phyloP scores from a whole-genome alignment of 2,888 invertebrate species.

The Notocelia uddmanniana region DNA sequence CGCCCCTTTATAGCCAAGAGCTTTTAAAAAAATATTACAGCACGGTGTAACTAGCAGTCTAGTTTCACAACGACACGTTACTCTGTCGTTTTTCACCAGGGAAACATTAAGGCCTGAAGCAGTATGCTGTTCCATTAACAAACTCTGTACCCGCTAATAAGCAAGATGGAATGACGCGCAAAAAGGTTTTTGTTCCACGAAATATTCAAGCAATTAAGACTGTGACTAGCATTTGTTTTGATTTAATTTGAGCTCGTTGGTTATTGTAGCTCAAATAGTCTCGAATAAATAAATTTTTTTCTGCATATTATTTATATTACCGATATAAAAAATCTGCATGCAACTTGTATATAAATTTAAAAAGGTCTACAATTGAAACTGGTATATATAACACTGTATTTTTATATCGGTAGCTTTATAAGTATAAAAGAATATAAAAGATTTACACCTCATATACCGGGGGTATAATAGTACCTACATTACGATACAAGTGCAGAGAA shows the following conservation, averaged over 20 bases:
- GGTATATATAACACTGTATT: no score
- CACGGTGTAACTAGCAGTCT: conserved; percentile 29
- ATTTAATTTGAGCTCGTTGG: not conserved
- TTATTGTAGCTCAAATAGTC: not conserved
- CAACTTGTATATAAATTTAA: no score
- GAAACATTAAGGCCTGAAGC: conserved; percentile 34
- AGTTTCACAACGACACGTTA: conserved; percentile 37
- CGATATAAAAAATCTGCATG: no score
- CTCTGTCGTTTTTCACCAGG: conserved; percentile 40
- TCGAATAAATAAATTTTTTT: not conserved
- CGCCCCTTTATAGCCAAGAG: no score
- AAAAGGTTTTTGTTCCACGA: conserved; percentile 28
- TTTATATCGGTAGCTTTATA: no score
- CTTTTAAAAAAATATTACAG: conserved; percentile 15
- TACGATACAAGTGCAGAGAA: no score
- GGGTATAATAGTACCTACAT: no score
- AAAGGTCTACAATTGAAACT: no score
- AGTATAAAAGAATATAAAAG: no score
- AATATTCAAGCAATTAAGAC: conserved; percentile 6
- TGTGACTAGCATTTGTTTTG: not conserved
- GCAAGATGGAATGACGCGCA: conserved; percentile 40
- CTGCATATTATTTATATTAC: not conserved
- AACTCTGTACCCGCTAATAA: conserved; percentile 40
- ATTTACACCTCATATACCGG: no score
- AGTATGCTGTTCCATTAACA: conserved; percentile 36